A percentile compares a stretch with the other conserved stretches of the same genome.
Evolutionary conservation across 2,888 invertebrate species (phyloP).

Genomic region (Mythimna lalbum): DNA sequence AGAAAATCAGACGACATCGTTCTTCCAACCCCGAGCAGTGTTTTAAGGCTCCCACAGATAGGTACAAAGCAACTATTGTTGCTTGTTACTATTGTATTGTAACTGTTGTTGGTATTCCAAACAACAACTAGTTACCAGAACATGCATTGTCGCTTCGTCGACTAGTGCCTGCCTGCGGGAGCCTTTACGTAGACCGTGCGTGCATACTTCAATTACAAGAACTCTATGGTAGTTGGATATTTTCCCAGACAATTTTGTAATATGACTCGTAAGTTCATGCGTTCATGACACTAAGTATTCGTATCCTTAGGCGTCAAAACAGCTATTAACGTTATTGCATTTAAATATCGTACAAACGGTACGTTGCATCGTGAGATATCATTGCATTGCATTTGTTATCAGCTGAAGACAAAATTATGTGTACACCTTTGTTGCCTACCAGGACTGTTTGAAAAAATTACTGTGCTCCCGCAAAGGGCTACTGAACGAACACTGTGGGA

Average conservation of each 20-base stretch:
- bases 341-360: background rate
- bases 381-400: background rate
- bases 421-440: too few species aligned
- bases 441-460: too few species aligned
- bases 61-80: too few species aligned
- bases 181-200: background rate
- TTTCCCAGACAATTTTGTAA: constrained; percentile 39
- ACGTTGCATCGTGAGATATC: constrained; percentile 16
- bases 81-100: too few species aligned
- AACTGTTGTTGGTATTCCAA: too few species aligned
- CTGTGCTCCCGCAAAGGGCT: too few species aligned
- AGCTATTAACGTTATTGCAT: constrained; percentile 19
- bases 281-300: background rate
- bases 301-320: constrained; percentile 5
- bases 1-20: background rate
- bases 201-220: background rate
- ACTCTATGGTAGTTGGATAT: background rate
- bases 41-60: too few species aligned
- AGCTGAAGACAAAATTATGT: background rate
- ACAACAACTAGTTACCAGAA: too few species aligned
- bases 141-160: too few species aligned
- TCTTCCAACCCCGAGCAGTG: too few species aligned
- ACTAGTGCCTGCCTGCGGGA: background rate
- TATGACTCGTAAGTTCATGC: constrained; percentile 15
- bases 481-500: too few species aligned